Base-by-base conservation (phyloP, 2,113 vertebrate species). In the Sapayoa aenigma region DNA sequence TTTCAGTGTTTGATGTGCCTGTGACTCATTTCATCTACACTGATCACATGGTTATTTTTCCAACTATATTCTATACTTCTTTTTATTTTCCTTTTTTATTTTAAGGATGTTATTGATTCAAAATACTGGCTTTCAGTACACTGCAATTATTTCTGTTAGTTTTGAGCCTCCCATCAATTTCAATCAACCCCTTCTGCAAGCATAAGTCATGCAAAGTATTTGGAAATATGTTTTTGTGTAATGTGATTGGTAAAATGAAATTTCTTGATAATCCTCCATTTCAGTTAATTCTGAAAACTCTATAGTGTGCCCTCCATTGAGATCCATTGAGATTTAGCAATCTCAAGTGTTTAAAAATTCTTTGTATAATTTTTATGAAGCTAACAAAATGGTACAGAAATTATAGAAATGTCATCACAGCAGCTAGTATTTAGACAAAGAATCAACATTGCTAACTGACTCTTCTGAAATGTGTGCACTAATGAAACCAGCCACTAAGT, bases 11-110 rank as follows among this genome's bases (percentile, higher is more conserved):
- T 96, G 95, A 94, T 96, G 92, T 97, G 97, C 94, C 98, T 96
- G 95, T 98, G 98, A 98, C 95, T 98, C 93, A 98, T 97, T 96
- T 96, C 49, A 72, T 96, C 97, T 98, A 96, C 97, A 84, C 97
- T 97, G 96, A 63, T 89, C 96, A 96, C 93, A 93, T 87, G 95
- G 96, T 98, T 98, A 95, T 96, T 97, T 96, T 97, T 90, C 94
- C 90, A 93, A 49, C 76, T 84, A n/a, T 44, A 77, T 55, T 88
- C 50, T 80, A 20, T 46, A 47, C 8, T 44, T 60, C 31, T 86
- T 73, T 59, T 30, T 47, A 3, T 42, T 49, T 9, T 8, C 2
- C 10, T 59, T 39, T 12, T 33, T 20, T 30, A 56, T 76, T n/a
- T 77, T 27, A 86, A 74, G 75, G 67, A 75, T 84, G 47, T 74